These are phyloP conservation scores for Peromyscus polionotus DNA, from an alignment of 2,113 vertebrate genomes.

Conservation along the genomic window DNA sequence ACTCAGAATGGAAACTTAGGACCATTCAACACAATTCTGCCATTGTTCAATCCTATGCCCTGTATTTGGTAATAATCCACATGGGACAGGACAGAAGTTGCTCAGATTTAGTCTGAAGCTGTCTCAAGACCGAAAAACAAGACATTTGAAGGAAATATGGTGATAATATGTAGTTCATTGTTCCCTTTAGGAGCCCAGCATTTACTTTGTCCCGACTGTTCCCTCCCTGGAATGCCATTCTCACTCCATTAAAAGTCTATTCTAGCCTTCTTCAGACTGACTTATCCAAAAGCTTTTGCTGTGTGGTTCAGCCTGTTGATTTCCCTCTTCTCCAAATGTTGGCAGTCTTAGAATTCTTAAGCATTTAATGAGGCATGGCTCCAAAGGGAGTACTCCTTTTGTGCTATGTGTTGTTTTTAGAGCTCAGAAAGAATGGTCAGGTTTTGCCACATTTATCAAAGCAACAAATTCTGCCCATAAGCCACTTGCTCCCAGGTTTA, in stretches of 20 bases:
- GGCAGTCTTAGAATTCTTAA: not conserved
- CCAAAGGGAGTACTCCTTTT: not conserved
- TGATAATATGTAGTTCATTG: not conserved
- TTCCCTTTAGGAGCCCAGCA: not conserved
- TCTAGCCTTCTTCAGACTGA: not conserved
- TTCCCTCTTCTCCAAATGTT: not conserved
- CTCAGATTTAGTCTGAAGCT: slow-evolving; percentile 36
- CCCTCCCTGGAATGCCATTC: not conserved
- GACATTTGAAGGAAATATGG: slow-evolving; percentile 7
- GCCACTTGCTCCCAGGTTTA: not conserved
- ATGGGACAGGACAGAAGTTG: not conserved
- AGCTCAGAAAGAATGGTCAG: not conserved
- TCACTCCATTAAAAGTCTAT: not conserved
- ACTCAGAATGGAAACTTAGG: slow-evolving; percentile 45
- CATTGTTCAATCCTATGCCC: slow-evolving; percentile 30
- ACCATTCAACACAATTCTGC: not conserved
- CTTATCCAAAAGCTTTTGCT: slow-evolving; percentile 4
- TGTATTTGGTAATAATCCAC: slow-evolving; percentile 23
- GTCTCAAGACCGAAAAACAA: not conserved
- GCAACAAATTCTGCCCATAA: not conserved
- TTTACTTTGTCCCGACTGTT: not conserved
- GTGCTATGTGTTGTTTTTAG: not conserved
- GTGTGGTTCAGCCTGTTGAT: not conserved
- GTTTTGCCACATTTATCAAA: not conserved
- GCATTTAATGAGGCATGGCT: slow-evolving; percentile 1